These are phyloP conservation scores for Eulemur albifrons DNA, from an alignment of 2,797 vertebrate genomes.

Conservation along the genomic window DNA sequence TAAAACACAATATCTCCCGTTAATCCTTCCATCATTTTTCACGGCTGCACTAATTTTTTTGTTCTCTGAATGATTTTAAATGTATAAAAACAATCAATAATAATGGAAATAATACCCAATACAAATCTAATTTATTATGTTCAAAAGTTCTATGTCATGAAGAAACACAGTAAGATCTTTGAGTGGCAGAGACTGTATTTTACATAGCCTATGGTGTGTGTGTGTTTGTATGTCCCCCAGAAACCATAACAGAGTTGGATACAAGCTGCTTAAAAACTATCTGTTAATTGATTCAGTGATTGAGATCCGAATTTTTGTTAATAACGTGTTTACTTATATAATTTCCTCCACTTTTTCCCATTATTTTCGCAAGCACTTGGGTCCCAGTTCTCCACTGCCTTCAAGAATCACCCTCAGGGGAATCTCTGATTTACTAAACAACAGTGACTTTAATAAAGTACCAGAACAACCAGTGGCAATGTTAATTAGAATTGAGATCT, in stretches of 20 bases:
- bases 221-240: background rate
- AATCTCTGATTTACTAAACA: conserved; percentile 56
- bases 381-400: background rate
- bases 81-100: background rate
- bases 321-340: background rate
- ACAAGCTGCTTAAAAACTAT: background rate
- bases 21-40: background rate
- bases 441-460: conserved; percentile 64
- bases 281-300: background rate
- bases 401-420: conserved; percentile 42
- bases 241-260: background rate
- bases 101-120: background rate
- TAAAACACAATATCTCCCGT: background rate
- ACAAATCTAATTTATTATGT: background rate
- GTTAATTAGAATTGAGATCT: conserved; percentile 73
- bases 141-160: background rate
- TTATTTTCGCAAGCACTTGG: conserved; percentile 23
- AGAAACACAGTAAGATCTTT: background rate
- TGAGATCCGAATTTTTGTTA: conserved; percentile 35
- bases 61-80: background rate
- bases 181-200: background rate
- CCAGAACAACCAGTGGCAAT: conserved; percentile 5
- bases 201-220: background rate
- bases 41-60: background rate
- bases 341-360: background rate